phyloP scores from a whole-genome alignment of 2,113 vertebrate genomes.

The Lepidothrix coronata region DNA sequence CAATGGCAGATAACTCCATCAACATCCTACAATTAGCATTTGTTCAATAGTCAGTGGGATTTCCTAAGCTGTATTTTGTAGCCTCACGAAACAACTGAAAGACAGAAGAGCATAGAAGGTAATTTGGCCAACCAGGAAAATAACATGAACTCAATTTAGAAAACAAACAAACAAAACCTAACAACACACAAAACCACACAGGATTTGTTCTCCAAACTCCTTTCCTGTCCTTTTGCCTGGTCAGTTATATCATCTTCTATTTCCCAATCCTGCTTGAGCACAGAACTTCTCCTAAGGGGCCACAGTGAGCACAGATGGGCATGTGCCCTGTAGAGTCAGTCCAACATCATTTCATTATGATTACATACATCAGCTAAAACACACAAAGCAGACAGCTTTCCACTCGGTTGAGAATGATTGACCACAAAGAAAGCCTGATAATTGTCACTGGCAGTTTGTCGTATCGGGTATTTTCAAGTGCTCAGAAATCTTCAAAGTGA shows the following conservation, averaged over 20 bases:
- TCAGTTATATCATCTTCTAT: neutral
- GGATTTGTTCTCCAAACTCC: neutral
- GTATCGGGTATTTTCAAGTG: neutral
- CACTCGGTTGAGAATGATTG: neutral
- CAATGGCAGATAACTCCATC: neutral
- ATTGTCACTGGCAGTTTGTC: neutral
- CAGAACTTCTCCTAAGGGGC: neutral
- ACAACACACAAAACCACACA: neutral
- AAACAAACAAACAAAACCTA: neutral
- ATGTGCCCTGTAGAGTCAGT: rapidly evolving
- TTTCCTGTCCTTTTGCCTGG: neutral
- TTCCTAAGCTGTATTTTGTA: neutral
- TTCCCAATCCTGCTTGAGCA: neutral
- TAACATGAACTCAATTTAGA: neutral
- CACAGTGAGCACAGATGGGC: neutral
- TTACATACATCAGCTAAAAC: neutral
- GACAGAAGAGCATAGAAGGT: neutral
- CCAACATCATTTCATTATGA: neutral
- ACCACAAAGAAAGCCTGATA: neutral
- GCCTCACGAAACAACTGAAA: neutral
- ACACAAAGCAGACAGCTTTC: neutral
- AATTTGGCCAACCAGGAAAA: neutral
- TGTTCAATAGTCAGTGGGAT: neutral
- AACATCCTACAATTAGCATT: neutral
- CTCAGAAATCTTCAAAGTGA: neutral